These are phyloP conservation scores for Synanthedon formicaeformis DNA, from an alignment of 2,888 invertebrate species.

Conservation along the genomic window DNA sequence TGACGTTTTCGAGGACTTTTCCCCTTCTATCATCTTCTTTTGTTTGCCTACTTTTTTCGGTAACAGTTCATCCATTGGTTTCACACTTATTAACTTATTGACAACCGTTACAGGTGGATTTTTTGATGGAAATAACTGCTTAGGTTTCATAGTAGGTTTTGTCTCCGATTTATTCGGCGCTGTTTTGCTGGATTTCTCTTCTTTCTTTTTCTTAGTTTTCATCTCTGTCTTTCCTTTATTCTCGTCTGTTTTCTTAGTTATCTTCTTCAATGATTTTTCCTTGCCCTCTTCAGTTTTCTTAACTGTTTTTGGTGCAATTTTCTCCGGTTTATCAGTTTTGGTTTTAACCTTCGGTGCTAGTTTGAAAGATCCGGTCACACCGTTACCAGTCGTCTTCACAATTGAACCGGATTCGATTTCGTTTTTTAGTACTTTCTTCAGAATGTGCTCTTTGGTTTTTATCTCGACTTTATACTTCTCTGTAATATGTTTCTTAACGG, in stretches of 20 bases:
- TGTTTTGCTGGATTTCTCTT: background rate
- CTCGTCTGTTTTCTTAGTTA: slow-evolving; percentile 1
- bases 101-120: background rate
- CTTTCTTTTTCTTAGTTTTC: background rate
- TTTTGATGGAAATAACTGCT: no score
- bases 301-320: background rate
- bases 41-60: slow-evolving; percentile 9
- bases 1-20: slow-evolving; percentile 17
- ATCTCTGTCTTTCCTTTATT: slow-evolving; percentile 8
- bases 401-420: slow-evolving; percentile 42
- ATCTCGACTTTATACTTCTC: slow-evolving; percentile 35
- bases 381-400: slow-evolving; percentile 42
- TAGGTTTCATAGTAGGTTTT: no score
- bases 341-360: slow-evolving; percentile 25
- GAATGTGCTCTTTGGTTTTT: slow-evolving; percentile 32
- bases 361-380: slow-evolving; percentile 50
- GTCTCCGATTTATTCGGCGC: background rate
- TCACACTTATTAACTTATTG: background rate
- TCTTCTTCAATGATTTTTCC: slow-evolving; percentile 9
- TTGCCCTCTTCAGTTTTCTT: slow-evolving; percentile 7
- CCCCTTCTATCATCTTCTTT: slow-evolving; percentile 7
- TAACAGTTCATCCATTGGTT: background rate
- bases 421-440: slow-evolving; percentile 41
- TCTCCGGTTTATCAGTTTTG: slow-evolving; percentile 10
- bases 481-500: slow-evolving; percentile 46